Conservation (phyloP, 1,140 invertebrate genomes). For the Nixonia krombeini region DNA sequence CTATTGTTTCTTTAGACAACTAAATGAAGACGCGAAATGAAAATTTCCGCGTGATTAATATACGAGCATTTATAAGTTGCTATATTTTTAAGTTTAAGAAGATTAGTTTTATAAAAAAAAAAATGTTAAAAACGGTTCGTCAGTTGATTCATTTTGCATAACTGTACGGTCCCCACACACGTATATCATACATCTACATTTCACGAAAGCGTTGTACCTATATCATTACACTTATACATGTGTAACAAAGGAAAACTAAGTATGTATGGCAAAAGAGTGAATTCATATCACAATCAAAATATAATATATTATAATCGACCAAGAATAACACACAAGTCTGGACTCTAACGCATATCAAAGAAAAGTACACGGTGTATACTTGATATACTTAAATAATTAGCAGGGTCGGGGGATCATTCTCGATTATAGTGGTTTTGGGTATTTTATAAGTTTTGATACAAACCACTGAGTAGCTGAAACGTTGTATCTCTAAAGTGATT, state of each 20-base stretch:
- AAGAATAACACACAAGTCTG: constrained; percentile 63
- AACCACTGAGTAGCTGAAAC: constrained; percentile 63
- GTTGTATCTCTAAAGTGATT: constrained; percentile 55
- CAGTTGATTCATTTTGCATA: too few relatives aligned
- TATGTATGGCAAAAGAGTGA: constrained; percentile 16
- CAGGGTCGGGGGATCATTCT: constrained; percentile 60
- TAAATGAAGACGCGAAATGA: too few relatives aligned
- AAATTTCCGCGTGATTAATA: too few relatives aligned
- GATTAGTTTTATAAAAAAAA: too few relatives aligned
- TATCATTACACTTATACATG: constrained; percentile 18
- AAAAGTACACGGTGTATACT: constrained; percentile 52
- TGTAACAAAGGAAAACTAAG: constrained; percentile 17
- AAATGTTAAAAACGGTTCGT: too few relatives aligned
- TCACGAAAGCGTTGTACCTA: constrained; percentile 24
- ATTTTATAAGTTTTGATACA: constrained; percentile 72
- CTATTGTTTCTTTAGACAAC: too few relatives aligned
- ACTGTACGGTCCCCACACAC: too few relatives aligned
- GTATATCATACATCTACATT: constrained; percentile 33
- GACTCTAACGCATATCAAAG: constrained; percentile 69
- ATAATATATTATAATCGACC: constrained; percentile 54
- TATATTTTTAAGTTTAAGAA: too few relatives aligned
- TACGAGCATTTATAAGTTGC: too few relatives aligned
- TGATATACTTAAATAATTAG: constrained; percentile 41
- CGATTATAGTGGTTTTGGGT: constrained; percentile 62
- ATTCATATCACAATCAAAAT: constrained; percentile 40